Percentiles rank a stretch among this genome's conserved stretches.
Conservation (phyloP, 2,888 invertebrate species). For the Leptinotarsa haldemani region DNA sequence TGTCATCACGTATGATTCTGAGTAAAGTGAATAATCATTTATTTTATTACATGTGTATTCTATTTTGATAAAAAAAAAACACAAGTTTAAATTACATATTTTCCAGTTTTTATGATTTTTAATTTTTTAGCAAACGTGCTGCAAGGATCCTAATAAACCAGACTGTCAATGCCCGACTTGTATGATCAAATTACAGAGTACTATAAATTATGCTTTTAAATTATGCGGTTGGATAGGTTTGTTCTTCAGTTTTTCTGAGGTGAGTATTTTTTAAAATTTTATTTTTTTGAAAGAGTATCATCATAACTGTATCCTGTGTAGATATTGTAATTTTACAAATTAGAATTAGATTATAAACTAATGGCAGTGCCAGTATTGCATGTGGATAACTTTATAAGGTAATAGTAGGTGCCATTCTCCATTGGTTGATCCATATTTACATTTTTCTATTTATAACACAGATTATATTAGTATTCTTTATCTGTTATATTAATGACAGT, state of each 20-base stretch:
- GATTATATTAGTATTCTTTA: background rate
- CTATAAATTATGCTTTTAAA: slow-evolving; percentile 88
- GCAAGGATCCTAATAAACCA: slow-evolving; percentile 12
- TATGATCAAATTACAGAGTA: slow-evolving; percentile 78
- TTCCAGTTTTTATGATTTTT: background rate
- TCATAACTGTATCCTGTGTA: too few relatives aligned
- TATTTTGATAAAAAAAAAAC: too few relatives aligned
- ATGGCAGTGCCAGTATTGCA: too few relatives aligned
- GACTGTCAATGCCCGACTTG: slow-evolving; percentile 80
- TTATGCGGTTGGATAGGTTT: slow-evolving; percentile 92
- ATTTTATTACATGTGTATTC: too few relatives aligned
- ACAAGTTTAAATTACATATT: background rate
- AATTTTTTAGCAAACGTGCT: slow-evolving; percentile 25
- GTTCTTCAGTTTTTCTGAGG: slow-evolving; percentile 98
- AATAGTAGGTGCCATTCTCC: too few relatives aligned
- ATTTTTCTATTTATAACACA: background rate
- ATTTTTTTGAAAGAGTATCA: background rate
- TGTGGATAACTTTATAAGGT: too few relatives aligned
- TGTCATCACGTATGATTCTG: too few relatives aligned
- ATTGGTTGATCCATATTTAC: too few relatives aligned
- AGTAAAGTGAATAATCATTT: too few relatives aligned
- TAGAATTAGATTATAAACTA: too few relatives aligned
- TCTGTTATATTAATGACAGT: too few relatives aligned
- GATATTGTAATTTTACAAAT: too few relatives aligned
- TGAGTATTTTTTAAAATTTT: slow-evolving; percentile 64